Conservation (phyloP, 2,113 vertebrate genomes). For the Nothoprocta perdicaria region DNA sequence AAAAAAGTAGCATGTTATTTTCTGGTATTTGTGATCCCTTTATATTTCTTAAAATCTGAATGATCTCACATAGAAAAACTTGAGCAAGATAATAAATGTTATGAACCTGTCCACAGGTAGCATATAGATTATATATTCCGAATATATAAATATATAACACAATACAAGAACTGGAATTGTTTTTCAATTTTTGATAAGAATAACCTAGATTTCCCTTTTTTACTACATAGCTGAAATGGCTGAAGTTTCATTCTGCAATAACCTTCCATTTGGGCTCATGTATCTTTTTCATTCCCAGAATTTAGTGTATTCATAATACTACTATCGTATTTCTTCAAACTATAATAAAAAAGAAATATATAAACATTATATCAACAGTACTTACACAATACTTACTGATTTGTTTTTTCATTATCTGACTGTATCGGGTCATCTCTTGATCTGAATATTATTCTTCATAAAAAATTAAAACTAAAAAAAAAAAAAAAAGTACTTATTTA, state of each 20-base stretch:
- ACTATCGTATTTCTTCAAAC: neutral
- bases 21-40: neutral
- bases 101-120: neutral
- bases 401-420: neutral
- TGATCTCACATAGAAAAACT: neutral
- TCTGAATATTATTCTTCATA: neutral
- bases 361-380: neutral
- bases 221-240: neutral
- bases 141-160: neutral
- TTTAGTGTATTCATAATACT: neutral
- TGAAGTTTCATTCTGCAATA: fast-evolving
- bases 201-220: neutral
- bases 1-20: neutral
- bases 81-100: neutral
- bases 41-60: neutral
- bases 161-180: neutral
- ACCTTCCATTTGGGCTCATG: neutral
- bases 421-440: neutral
- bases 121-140: neutral
- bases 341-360: neutral
- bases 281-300: neutral
- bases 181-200: neutral
- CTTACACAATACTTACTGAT: neutral
- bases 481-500: neutral
- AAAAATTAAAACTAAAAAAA: neutral